phyloP scores from a whole-genome alignment of 2,888 invertebrate genomes.

The Orthosia cruda region DNA sequence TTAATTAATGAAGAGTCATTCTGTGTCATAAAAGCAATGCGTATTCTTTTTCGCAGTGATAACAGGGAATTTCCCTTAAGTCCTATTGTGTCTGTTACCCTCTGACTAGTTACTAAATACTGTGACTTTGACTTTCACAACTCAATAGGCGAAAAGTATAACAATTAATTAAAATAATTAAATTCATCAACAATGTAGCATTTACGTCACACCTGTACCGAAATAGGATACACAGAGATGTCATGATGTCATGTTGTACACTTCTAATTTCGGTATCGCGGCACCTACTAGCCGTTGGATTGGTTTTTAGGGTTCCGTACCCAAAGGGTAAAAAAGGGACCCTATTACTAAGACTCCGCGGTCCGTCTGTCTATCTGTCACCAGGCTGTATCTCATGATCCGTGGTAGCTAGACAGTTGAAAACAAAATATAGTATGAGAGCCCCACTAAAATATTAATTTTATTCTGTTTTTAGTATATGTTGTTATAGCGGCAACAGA shows the following conservation, averaged over 20 bases:
- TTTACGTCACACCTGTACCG: slow-evolving; percentile 10
- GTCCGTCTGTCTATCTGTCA: no score
- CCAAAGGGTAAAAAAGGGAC: no score
- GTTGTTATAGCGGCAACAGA: no score
- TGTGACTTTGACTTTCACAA: background rate
- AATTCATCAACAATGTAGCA: background rate
- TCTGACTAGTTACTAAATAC: background rate
- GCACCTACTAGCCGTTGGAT: no score
- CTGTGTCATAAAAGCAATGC: background rate
- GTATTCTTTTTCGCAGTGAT: background rate
- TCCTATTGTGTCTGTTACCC: background rate
- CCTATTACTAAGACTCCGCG: no score
- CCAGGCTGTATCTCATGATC: no score
- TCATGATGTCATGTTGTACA: slow-evolving; percentile 19
- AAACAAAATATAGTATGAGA: no score
- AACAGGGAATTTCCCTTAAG: slow-evolving; percentile 7
- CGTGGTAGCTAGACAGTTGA: no score
- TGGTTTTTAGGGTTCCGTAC: no score
- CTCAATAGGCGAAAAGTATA: background rate
- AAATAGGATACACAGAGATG: slow-evolving; percentile 12
- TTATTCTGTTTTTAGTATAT: no score
- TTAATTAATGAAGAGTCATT: background rate
- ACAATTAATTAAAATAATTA: slow-evolving; percentile 3
- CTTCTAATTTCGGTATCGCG: background rate
- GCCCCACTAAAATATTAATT: no score